Conservation (phyloP, 2,888 invertebrate species). For the Onthophagus sagittarius region DNA sequence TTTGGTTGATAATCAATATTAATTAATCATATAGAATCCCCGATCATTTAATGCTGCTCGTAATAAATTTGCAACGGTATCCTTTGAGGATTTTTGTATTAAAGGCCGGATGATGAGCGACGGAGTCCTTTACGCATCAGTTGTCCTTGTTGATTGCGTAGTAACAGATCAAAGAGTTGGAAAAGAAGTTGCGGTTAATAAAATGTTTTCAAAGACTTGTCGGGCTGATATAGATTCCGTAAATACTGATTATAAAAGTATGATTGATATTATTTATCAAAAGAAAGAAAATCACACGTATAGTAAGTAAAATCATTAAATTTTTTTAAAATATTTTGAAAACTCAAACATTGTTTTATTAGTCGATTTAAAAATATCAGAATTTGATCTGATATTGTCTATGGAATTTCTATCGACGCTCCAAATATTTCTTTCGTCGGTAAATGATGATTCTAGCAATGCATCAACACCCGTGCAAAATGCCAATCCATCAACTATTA, state of each 20-base stretch:
- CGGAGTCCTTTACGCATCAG: slow-evolving; percentile 67
- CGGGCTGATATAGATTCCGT: slow-evolving; percentile 34
- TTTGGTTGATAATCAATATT: too few species aligned
- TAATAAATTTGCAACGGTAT: slow-evolving; percentile 63
- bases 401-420: slow-evolving; percentile 87
- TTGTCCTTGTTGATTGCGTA: slow-evolving; percentile 78
- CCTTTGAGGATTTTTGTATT: slow-evolving; percentile 69
- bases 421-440: slow-evolving; percentile 69
- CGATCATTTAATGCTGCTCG: too few species aligned
- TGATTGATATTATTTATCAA: slow-evolving; percentile 76
- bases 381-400: slow-evolving; percentile 87
- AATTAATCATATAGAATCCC: too few species aligned
- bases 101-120: slow-evolving; percentile 78
- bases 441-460: too few species aligned
- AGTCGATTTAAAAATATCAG: slow-evolving; percentile 82
- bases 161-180: slow-evolving; percentile 76
- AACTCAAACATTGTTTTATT: slow-evolving; percentile 37
- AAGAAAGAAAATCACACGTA: slow-evolving; percentile 69
- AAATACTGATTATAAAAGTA: slow-evolving; percentile 53
- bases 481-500: too few species aligned
- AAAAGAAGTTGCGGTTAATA: slow-evolving; percentile 62
- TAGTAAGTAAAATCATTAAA: slow-evolving; percentile 50
- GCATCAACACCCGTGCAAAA: too few species aligned
- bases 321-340: too few species aligned
- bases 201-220: slow-evolving; percentile 50